Conservation (phyloP, 64 coral and sea anemone species). For the Porites australiensis region DNA sequence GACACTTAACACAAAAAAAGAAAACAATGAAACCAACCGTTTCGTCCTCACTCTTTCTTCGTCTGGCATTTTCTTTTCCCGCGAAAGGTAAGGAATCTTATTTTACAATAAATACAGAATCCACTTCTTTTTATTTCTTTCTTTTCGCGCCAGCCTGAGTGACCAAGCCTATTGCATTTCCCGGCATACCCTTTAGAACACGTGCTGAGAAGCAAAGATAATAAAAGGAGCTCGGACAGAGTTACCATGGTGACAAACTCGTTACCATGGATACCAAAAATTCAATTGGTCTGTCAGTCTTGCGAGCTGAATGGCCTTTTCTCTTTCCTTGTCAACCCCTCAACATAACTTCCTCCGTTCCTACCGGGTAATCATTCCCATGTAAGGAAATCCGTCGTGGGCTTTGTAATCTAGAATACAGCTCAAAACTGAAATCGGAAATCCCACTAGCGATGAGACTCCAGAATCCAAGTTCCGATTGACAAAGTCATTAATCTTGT, state of each 20-base stretch:
- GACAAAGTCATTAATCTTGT: no score
- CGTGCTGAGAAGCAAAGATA: not conserved
- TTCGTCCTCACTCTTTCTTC: conserved; percentile 39
- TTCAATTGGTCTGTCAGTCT: not conserved
- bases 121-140: not conserved
- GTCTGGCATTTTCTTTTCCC: conserved; percentile 18
- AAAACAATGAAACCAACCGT: not conserved
- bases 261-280: not conserved
- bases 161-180: conserved; percentile 6
- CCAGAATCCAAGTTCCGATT: no score
- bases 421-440: no score
- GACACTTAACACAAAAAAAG: not conserved
- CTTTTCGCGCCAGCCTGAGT: conserved; percentile 40
- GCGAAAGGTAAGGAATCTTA: not conserved
- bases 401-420: no score
- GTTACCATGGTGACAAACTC: not conserved
- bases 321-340: no score
- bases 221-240: not conserved
- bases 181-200: not conserved
- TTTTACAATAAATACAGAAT: not conserved
- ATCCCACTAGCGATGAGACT: no score
- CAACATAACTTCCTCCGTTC: no score
- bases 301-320: not conserved
- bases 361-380: no score
- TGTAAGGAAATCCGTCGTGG: no score